Evolutionary conservation across 1,140 invertebrate species (phyloP).

Genomic region (Tyrophagus putrescentiae): DNA sequence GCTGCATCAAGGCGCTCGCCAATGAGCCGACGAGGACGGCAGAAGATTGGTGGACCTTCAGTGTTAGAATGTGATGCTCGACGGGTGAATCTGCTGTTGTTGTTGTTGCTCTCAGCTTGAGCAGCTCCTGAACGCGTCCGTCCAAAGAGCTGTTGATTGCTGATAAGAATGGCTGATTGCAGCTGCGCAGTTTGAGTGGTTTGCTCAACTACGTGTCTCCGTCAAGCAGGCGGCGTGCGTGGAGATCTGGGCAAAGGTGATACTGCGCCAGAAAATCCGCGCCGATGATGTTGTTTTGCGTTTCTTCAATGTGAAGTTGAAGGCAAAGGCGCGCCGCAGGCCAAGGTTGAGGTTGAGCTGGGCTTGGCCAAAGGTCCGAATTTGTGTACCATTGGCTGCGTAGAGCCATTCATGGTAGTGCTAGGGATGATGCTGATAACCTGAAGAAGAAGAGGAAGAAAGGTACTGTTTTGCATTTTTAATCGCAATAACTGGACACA

Average conservation of each 20-base stretch:
- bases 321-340: conserved; percentile 10
- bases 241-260: conserved; percentile 13
- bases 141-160: too few species aligned
- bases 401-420: not conserved
- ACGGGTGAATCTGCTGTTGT: too few species aligned
- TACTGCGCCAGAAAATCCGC: conserved; percentile 20
- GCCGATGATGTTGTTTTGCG: conserved; percentile 15
- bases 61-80: not conserved
- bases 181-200: too few species aligned
- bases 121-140: too few species aligned
- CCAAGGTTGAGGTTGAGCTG: conserved; percentile 1
- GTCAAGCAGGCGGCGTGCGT: conserved; percentile 5
- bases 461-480: not conserved
- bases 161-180: too few species aligned
- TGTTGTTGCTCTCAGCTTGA: too few species aligned
- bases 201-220: too few species aligned
- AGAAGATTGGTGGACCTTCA: not conserved
- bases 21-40: not conserved
- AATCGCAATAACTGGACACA: conserved; percentile 10
- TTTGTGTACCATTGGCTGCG: conserved; percentile 19
- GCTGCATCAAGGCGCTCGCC: not conserved
- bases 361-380: conserved; percentile 6
- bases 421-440: too few species aligned
- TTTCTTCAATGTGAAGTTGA: not conserved
- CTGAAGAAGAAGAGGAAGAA: too few species aligned